Conservation (phyloP, 2,888 invertebrate genomes). For the Parnassius apollo region DNA sequence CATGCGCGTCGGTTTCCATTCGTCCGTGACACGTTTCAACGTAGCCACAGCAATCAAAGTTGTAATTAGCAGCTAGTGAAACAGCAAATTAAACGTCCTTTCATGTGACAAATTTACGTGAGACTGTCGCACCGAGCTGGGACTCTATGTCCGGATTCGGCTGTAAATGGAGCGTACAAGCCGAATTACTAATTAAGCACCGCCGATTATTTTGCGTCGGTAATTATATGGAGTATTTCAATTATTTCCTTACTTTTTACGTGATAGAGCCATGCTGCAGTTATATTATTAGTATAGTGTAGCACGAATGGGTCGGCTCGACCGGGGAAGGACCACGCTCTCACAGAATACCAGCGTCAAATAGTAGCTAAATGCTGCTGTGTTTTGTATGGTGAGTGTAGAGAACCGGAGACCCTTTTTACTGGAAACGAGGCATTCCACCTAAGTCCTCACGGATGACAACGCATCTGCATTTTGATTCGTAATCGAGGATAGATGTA, state of each 20-base stretch:
- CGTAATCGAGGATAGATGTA: too few relatives aligned
- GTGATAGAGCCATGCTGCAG: too few relatives aligned
- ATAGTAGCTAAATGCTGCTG: too few relatives aligned
- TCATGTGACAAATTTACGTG: slow-evolving; percentile 63
- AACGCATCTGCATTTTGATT: too few relatives aligned
- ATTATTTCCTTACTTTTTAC: slow-evolving; percentile 3
- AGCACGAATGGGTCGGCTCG: too few relatives aligned
- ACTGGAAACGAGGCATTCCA: too few relatives aligned
- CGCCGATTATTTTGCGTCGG: slow-evolving; percentile 17
- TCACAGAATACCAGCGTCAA: too few relatives aligned
- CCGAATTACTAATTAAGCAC: slow-evolving; percentile 25
- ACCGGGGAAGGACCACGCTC: too few relatives aligned
- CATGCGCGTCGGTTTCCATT: slow-evolving; percentile 35
- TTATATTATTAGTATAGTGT: too few relatives aligned
- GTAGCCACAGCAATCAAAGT: slow-evolving; percentile 69
- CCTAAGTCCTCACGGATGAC: too few relatives aligned
- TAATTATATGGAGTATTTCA: slow-evolving; percentile 3
- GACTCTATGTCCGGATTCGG: slow-evolving; percentile 19
- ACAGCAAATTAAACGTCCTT: slow-evolving; percentile 75
- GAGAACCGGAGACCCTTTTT: too few relatives aligned
- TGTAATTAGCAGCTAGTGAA: slow-evolving; percentile 77
- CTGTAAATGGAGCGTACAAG: slow-evolving; percentile 22
- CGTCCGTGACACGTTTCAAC: slow-evolving; percentile 50
- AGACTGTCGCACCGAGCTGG: slow-evolving; percentile 29
- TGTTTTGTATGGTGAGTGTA: too few relatives aligned